Conservation (phyloP, 2,888 invertebrate species). For the Mayetiola destructor region DNA sequence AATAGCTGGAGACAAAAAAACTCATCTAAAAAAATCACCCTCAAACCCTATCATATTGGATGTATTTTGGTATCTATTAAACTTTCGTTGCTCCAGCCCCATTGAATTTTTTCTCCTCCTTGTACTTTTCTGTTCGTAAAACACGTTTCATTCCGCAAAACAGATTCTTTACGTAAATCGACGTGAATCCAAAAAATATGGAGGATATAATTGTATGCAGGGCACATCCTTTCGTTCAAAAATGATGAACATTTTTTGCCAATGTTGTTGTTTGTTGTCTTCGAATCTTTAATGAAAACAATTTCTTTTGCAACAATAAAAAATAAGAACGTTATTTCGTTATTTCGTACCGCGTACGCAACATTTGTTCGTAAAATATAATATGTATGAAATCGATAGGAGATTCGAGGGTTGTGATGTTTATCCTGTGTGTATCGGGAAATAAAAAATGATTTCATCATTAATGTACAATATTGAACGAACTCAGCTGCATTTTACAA, state of each 20-base stretch:
- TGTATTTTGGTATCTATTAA: neutral
- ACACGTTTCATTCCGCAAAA: too few species aligned
- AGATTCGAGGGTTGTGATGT: neutral
- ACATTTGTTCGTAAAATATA: neutral
- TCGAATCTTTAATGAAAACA: too few species aligned
- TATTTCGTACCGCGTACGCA: neutral
- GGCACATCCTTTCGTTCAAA: constrained; percentile 1
- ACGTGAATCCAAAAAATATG: constrained; percentile 8
- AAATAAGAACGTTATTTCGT: too few species aligned
- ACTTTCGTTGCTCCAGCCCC: neutral
- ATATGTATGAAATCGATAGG: constrained; percentile 10
- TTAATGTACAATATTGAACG: neutral
- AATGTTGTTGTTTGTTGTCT: neutral
- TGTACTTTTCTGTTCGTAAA: too few species aligned
- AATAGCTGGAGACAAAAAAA: too few species aligned
- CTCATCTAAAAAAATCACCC: too few species aligned
- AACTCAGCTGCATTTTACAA: neutral
- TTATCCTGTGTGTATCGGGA: too few species aligned
- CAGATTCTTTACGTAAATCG: too few species aligned
- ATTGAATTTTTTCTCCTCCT: too few species aligned
- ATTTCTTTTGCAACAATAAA: too few species aligned
- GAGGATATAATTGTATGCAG: constrained; percentile 12
- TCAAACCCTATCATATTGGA: too few species aligned
- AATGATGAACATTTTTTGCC: neutral
- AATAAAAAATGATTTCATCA: neutral